A percentile compares a stretch with the other conserved stretches of the same genome.
Conservation (phyloP, 1,140 invertebrate species). For the Lepidurus arcticus region DNA sequence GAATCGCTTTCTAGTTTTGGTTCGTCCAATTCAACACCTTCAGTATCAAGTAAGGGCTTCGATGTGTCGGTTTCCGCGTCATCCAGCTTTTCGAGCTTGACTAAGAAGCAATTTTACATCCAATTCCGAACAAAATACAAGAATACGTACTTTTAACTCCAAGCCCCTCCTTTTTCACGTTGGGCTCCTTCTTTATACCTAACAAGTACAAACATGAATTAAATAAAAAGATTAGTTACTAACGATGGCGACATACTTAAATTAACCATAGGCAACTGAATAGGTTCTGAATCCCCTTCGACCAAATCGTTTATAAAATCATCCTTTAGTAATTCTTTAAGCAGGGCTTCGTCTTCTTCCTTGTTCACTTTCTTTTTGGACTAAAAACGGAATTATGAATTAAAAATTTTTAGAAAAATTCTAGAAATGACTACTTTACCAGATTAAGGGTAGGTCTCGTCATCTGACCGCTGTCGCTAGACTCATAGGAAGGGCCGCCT, state of each 20-base stretch:
- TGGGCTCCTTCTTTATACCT: background rate
- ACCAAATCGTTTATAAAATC: background rate
- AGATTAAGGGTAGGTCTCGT: background rate
- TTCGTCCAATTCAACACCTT: background rate
- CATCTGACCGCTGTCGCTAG: background rate
- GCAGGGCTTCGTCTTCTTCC: background rate
- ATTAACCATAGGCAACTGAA: slow-evolving; percentile 14
- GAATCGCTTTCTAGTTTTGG: background rate
- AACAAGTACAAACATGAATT: background rate
- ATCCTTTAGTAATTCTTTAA: slow-evolving; percentile 2
- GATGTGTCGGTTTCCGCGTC: background rate
- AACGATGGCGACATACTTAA: background rate
- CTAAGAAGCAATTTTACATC: background rate
- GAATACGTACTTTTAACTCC: background rate
- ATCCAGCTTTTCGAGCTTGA: slow-evolving; percentile 7
- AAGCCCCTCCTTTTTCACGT: background rate
- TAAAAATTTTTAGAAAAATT: background rate
- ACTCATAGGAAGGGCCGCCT: background rate
- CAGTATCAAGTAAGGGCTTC: background rate
- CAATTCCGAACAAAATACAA: background rate
- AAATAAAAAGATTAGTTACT: background rate
- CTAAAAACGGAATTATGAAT: background rate
- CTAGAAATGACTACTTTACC: background rate
- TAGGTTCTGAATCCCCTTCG: background rate
- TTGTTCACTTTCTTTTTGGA: slow-evolving; percentile 11